Evolutionary conservation across 2,888 invertebrate genomes (phyloP).

Genomic region (Penaeus monodon): DNA sequence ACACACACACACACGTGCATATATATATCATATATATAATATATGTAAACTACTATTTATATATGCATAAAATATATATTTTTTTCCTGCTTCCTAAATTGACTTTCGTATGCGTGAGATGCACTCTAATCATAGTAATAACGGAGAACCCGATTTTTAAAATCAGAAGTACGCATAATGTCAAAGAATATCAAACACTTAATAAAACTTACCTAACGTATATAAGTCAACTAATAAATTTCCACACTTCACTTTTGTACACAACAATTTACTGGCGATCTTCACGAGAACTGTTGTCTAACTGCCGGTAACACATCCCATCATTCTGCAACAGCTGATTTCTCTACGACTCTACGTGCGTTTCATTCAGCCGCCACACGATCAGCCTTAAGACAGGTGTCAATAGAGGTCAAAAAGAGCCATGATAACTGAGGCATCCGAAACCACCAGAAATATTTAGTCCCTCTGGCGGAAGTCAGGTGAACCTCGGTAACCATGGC

Average conservation of each 20-base stretch:
- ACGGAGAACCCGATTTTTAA: too few relatives aligned
- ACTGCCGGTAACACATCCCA: slow-evolving; percentile 2
- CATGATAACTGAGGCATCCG: neutral
- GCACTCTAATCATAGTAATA: too few relatives aligned
- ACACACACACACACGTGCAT: too few relatives aligned
- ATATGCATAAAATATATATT: too few relatives aligned
- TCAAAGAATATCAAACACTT: too few relatives aligned
- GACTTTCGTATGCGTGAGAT: too few relatives aligned
- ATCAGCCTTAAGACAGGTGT: neutral
- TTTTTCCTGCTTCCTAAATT: too few relatives aligned
- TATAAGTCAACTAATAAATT: neutral
- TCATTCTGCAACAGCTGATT: slow-evolving; percentile 22
- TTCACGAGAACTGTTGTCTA: neutral
- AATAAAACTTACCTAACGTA: neutral
- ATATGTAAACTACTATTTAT: too few relatives aligned
- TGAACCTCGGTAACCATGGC: slow-evolving; percentile 27
- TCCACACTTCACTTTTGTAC: too few relatives aligned
- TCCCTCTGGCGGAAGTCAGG: neutral
- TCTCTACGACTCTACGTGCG: neutral
- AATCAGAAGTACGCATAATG: too few relatives aligned
- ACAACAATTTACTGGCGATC: neutral
- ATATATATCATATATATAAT: too few relatives aligned
- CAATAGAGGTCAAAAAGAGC: slow-evolving; percentile 12
- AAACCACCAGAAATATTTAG: neutral
- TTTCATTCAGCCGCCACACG: neutral